These are phyloP conservation scores for Megamerina dolium DNA, from an alignment of 2,888 invertebrate genomes.

Conservation along the genomic window DNA sequence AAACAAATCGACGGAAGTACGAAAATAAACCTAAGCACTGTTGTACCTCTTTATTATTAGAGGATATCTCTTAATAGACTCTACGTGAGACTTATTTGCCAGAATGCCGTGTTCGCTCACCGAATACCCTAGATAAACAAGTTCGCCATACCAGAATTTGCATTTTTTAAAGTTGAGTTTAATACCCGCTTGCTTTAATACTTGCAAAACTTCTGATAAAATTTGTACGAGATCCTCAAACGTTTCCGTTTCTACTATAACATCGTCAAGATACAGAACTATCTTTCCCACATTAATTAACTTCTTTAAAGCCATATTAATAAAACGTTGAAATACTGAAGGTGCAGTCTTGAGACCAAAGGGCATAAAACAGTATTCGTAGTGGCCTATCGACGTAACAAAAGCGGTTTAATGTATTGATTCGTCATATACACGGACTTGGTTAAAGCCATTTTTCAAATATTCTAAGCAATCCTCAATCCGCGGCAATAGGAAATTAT, in stretches of 20 bases:
- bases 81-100: not conserved
- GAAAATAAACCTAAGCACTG: constrained; percentile 8
- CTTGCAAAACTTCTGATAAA: constrained; percentile 5
- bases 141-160: not conserved
- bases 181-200: constrained; percentile 4
- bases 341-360: constrained; percentile 13
- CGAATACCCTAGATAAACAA: constrained; percentile 3
- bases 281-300: constrained; percentile 7
- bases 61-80: not conserved
- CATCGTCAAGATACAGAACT: constrained; percentile 15
- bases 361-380: constrained; percentile 13
- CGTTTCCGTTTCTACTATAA: constrained; percentile 9
- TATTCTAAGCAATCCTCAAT: too few relatives aligned
- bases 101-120: constrained; percentile 2
- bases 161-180: constrained; percentile 6
- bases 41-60: not conserved
- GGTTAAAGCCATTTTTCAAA: constrained; percentile 12
- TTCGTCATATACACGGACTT: constrained; percentile 11
- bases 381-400: constrained; percentile 16
- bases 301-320: constrained; percentile 5
- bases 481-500: too few relatives aligned
- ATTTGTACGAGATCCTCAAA: constrained; percentile 9
- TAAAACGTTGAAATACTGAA: constrained; percentile 13
- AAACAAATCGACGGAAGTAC: constrained; percentile 8
- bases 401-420: constrained; percentile 16